Percentiles rank a stretch among this genome's conserved stretches.
phyloP scores from a whole-genome alignment of 1,140 invertebrate species.

The Heliothis virescens region DNA sequence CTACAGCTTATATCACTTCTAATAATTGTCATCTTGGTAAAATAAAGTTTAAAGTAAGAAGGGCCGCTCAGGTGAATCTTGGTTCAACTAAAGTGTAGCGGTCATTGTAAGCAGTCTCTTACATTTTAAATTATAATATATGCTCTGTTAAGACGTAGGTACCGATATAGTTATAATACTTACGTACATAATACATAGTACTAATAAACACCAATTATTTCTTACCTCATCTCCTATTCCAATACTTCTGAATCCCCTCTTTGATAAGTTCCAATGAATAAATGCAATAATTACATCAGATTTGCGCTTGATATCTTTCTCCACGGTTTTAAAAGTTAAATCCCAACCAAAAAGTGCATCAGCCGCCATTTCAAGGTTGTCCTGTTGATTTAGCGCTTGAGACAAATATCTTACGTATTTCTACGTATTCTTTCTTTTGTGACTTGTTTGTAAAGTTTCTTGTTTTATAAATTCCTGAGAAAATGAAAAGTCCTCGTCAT shows the following conservation, averaged over 20 bases:
- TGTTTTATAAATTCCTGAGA: constrained; percentile 17
- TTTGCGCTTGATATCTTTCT: constrained; percentile 88
- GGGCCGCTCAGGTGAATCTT: not conserved
- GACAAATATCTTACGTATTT: not conserved
- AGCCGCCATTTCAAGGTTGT: constrained; percentile 66
- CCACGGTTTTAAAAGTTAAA: constrained; percentile 88
- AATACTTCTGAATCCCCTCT: constrained; percentile 90
- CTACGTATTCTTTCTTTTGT: constrained; percentile 8
- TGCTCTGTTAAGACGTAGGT: too few species aligned
- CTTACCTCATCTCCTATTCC: constrained; percentile 90
- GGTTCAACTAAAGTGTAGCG: not conserved
- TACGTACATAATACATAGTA: too few species aligned
- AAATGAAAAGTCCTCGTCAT: constrained; percentile 48
- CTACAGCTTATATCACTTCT: not conserved
- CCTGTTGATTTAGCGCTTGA: not conserved
- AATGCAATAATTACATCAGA: constrained; percentile 90
- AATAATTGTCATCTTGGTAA: too few species aligned
- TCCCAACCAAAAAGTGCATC: constrained; percentile 91
- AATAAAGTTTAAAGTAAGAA: not conserved
- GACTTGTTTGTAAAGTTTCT: constrained; percentile 7
- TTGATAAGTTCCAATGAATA: constrained; percentile 90
- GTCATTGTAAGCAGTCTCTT: too few species aligned
- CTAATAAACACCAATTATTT: not conserved
- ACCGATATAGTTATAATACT: too few species aligned
- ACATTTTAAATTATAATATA: too few species aligned